Conservation (phyloP, 1,140 invertebrate genomes). For the Diorhabda carinulata region DNA sequence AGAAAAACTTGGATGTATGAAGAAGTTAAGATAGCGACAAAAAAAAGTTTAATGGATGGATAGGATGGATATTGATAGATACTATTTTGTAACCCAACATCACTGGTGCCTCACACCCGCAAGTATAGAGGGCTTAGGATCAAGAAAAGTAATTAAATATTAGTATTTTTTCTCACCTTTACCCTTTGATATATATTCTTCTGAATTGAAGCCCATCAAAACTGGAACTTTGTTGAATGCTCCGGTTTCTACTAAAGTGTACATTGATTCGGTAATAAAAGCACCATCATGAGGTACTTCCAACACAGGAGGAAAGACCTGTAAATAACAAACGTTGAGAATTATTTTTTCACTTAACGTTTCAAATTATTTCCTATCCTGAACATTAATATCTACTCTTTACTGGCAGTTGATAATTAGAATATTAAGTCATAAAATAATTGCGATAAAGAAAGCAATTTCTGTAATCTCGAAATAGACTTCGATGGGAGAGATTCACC, state of each 20-base stretch:
- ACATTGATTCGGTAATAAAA: conserved; percentile 26
- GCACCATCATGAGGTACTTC: conserved; percentile 24
- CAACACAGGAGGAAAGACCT: conserved; percentile 21
- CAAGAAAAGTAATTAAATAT: neutral
- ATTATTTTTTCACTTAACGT: neutral
- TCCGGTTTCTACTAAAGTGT: conserved; percentile 20
- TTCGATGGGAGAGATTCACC: neutral
- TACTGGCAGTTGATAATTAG: neutral
- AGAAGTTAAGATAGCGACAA: no score
- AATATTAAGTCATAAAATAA: neutral
- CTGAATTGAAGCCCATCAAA: conserved; percentile 27
- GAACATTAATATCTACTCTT: neutral
- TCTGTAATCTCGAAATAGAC: neutral
- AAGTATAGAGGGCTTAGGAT: neutral
- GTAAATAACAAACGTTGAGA: neutral
- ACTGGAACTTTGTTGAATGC: conserved; percentile 24
- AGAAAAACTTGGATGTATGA: no score
- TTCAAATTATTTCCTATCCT: neutral
- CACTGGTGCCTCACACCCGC: no score
- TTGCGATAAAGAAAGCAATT: neutral
- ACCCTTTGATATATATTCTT: conserved; percentile 21
- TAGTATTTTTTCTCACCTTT: neutral
- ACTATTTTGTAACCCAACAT: no score
- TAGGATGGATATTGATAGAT: no score
- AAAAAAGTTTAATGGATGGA: no score